Conservation (phyloP, 2,113 vertebrate species). For the Aepyceros melampus region DNA sequence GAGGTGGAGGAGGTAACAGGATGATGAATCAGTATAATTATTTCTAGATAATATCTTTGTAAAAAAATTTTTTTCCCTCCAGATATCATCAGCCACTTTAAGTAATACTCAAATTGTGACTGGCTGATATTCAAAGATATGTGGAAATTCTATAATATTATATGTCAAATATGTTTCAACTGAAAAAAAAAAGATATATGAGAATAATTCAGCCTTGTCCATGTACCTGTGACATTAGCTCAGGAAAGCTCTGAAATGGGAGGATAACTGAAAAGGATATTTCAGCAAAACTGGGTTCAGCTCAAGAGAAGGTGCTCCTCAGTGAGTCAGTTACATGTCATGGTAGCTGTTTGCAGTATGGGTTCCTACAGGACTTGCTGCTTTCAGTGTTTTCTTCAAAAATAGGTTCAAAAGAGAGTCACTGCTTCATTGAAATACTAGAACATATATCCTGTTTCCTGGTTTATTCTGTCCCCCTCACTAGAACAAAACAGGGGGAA, state of each 20-base stretch:
- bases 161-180: neutral
- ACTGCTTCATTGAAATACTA: neutral
- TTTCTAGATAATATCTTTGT: neutral
- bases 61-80: neutral
- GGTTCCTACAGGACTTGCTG: accelerated
- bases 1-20: neutral
- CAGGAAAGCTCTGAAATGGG: neutral
- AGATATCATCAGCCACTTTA: neutral
- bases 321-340: accelerated
- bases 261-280: neutral
- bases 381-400: neutral
- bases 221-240: accelerated
- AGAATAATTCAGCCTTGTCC: too few relatives aligned
- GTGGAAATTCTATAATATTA: neutral
- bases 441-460: neutral
- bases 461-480: neutral
- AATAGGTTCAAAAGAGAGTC: neutral
- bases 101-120: neutral
- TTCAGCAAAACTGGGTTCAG: neutral
- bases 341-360: accelerated
- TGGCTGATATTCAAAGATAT: neutral
- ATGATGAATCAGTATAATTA: neutral
- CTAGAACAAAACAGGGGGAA: neutral
- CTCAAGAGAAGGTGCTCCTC: neutral
- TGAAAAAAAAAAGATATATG: neutral